These are phyloP conservation scores for Gephyroberyx darwinii DNA, from an alignment of 2,797 vertebrate species.

Conservation along the genomic window DNA sequence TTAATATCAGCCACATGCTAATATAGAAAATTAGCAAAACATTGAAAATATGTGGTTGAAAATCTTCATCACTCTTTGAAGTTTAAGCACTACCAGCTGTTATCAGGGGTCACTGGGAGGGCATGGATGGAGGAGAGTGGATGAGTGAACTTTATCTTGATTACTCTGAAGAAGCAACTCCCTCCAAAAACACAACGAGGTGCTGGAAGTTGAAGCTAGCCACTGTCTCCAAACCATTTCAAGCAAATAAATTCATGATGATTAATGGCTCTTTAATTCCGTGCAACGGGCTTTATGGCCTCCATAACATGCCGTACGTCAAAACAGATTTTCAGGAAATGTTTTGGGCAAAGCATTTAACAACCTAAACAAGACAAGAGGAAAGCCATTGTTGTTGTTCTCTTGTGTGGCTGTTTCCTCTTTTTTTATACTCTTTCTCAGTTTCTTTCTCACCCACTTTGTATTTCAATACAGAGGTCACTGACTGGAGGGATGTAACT, in stretches of 20 bases:
- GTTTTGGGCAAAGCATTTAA: slow-evolving; percentile 47
- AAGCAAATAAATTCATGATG: slow-evolving; percentile 55
- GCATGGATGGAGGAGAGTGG: slow-evolving; percentile 47
- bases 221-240: slow-evolving; percentile 53
- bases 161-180: slow-evolving; percentile 64
- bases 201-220: slow-evolving; percentile 49
- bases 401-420: slow-evolving; percentile 16
- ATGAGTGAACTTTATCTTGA: slow-evolving; percentile 52
- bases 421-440: slow-evolving; percentile 3
- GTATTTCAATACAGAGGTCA: slow-evolving; percentile 25
- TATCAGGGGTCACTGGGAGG: slow-evolving; percentile 58
- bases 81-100: slow-evolving; percentile 75
- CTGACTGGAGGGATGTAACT: slow-evolving; percentile 52
- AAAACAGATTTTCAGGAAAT: slow-evolving; percentile 50
- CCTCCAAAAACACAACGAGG: slow-evolving; percentile 45
- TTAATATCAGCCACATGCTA: slow-evolving; percentile 69
- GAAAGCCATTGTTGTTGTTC: slow-evolving; percentile 26
- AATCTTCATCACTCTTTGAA: slow-evolving; percentile 70
- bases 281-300: slow-evolving; percentile 32
- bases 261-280: slow-evolving; percentile 68
- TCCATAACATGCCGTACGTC: slow-evolving; percentile 51
- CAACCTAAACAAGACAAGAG: slow-evolving; percentile 46
- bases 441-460: slow-evolving; percentile 19
- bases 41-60: slow-evolving; percentile 69
- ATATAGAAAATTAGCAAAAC: slow-evolving; percentile 73